Percentiles rank a stretch among this genome's conserved stretches.
Conservation (phyloP, 2,888 invertebrate species). For the Cantharis rufa region DNA sequence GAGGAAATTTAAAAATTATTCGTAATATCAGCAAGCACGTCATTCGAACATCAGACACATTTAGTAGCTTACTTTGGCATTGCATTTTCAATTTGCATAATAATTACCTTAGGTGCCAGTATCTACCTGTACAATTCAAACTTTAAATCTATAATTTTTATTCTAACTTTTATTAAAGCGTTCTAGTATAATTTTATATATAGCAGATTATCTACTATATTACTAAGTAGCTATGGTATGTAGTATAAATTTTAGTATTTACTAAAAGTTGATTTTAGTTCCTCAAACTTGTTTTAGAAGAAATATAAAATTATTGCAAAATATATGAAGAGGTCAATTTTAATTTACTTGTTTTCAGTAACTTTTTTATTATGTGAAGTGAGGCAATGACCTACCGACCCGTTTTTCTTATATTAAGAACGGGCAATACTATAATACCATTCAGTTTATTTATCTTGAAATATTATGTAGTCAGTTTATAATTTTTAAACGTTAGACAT, state of each 20-base stretch:
- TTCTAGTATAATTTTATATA: not conserved
- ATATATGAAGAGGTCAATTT: not conserved
- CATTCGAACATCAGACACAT: slow-evolving; percentile 23
- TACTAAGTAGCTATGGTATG: too few species aligned
- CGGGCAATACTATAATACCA: not conserved
- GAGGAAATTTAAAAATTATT: slow-evolving; percentile 16
- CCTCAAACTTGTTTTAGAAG: not conserved
- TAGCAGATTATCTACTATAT: not conserved
- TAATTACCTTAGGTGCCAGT: slow-evolving; percentile 11
- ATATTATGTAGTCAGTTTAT: not conserved
- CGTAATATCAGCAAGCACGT: slow-evolving; percentile 22
- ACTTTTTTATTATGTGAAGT: not conserved
- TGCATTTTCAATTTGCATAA: slow-evolving; percentile 24
- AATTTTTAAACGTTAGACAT: not conserved
- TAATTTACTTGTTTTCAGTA: not conserved
- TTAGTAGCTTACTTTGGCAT: slow-evolving; percentile 22
- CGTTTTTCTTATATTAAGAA: not conserved
- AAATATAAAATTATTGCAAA: not conserved
- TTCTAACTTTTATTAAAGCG: not conserved
- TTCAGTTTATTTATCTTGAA: not conserved
- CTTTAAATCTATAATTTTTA: slow-evolving; percentile 1
- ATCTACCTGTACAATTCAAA: slow-evolving; percentile 7
- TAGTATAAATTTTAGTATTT: not conserved
- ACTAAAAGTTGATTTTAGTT: not conserved
- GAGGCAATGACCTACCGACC: not conserved